Percentiles rank a stretch among this genome's conserved stretches.
phyloP scores from a whole-genome alignment of 2,797 vertebrate genomes.

The Mormyrops attenuatus region DNA sequence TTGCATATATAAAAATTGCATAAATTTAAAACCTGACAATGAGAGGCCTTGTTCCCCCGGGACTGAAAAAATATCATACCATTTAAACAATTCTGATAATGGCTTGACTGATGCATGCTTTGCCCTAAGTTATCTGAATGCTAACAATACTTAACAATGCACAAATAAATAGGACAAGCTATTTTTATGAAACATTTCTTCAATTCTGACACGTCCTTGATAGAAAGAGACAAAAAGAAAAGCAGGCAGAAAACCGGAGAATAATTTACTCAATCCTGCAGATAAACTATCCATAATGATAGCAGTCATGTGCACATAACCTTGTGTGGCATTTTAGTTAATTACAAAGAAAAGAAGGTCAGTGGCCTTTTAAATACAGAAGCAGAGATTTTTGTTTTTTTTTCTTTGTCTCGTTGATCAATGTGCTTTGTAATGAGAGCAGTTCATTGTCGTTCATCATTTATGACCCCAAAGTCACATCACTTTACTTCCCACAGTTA shows the following conservation, averaged over 20 bases:
- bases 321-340: neutral
- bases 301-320: neutral
- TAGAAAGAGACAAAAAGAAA: slow-evolving; percentile 22
- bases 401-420: neutral
- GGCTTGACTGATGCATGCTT: slow-evolving; percentile 10
- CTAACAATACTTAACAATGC: slow-evolving; percentile 35
- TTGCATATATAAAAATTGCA: neutral
- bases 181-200: slow-evolving; percentile 16
- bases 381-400: neutral
- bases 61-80: slow-evolving; percentile 23
- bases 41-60: neutral
- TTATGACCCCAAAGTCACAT: slow-evolving; percentile 11
- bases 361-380: neutral
- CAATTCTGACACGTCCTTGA: slow-evolving; percentile 32
- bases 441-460: slow-evolving; percentile 11
- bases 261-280: slow-evolving; percentile 27
- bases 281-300: slow-evolving; percentile 38
- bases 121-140: slow-evolving; percentile 36
- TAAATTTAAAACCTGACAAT: neutral
- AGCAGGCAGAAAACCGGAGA: neutral
- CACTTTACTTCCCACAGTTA: neutral
- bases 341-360: neutral
- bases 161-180: slow-evolving; percentile 35
- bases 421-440: neutral
- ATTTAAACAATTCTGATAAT: slow-evolving; percentile 23